Base-by-base conservation (phyloP, 2,888 invertebrate species). In the Eristalis arbustorum region DNA sequence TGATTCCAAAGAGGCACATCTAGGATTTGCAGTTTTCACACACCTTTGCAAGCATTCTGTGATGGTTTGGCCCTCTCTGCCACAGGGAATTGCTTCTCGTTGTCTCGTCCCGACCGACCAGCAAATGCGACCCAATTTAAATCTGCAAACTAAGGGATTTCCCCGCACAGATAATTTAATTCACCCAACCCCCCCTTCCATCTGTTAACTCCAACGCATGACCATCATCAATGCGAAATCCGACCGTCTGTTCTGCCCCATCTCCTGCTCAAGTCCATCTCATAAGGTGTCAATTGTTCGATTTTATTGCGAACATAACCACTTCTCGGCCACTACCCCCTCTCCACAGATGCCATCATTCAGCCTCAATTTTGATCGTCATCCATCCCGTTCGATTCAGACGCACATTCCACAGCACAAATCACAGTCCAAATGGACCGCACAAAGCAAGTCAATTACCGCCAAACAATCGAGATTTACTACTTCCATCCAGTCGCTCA, bases 401-500 rank as follows among this genome's bases (percentile, higher is more conserved):
- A 49, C 49, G n/a, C n/a, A 18, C 49, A 49, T 49, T 49, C 49
- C 49, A 5, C 49, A 18, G 18, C 28, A 34, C 63, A 31, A 63
- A 63, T 62, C 42, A 42, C 31, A 8, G 8, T 42, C 42, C 25
- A n/a, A 28, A 18, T 67, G 23, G 42, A 25, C 28, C 25, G 18
- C 28, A 28, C 62, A 49, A 62, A 25, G 10, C 37, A 62, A 63
- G 8, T 23, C 62, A 69, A 77, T 56, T 56, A 63, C 56, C 18
- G 42, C 34, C 68, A 22, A 62, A 68, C 67, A 22, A 34, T 23
- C 31, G 22, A 23, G 42, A 49, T 61, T 42, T 68, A 49, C 49
- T 49, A 49, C 25, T 18, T 56, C 56, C 22, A 66, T 67, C 42
- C 40, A 42, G 14, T 28, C 23, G 6, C 18, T 5, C 42, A n/a